Base-by-base conservation (phyloP, 1,140 invertebrate genomes). In the Probaryconus sp. region DNA sequence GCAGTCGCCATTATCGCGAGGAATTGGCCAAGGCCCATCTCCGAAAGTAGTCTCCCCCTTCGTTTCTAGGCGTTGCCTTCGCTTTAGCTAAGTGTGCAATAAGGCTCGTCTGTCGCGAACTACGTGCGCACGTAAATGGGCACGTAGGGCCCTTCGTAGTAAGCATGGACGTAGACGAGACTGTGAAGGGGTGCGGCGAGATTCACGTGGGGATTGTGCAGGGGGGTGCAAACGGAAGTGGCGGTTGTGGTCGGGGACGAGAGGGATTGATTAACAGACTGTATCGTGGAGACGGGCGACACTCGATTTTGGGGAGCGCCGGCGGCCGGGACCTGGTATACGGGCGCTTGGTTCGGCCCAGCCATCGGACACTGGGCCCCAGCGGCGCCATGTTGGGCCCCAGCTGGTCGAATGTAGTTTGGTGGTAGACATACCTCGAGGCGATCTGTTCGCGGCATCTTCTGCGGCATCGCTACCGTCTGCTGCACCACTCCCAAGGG, bases 371-470 rank as follows among this genome's bases (percentile, higher is more conserved):
- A 85, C 79, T 80, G 79, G 75, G 82, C 75, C 71, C 83, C 83
- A 75, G 83, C 81, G 84, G 84, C 81, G 83, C 82, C 82, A 78
- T 83, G 83, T 82, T 83, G 83, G 76, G 80, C 77, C 77, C 78
- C 79, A 79, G 78, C 83, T 87, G 85, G 81, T 80, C 85, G 85
- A 84, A 88, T 87, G 86, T 87, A 87, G 87, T 87, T 87, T 86
- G 84, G 83, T 86, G 85, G 86, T 87, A 87, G 85, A 88, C 92
- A 91, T 93, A 98, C 97, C 95, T 98, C 96, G 89, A 98, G 93
- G 90, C 97, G 92, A 89, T 98, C 96, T 83, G 95, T 95, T 85
- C 96, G 92, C 68, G 95, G 94, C 91, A 97, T 91, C 90, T 98
- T 98, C 90, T 97, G 95, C 89, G 94, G 94, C 88, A 91, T 89